Conservation (phyloP, 2,888 invertebrate genomes). For the Fragum sueziense region DNA sequence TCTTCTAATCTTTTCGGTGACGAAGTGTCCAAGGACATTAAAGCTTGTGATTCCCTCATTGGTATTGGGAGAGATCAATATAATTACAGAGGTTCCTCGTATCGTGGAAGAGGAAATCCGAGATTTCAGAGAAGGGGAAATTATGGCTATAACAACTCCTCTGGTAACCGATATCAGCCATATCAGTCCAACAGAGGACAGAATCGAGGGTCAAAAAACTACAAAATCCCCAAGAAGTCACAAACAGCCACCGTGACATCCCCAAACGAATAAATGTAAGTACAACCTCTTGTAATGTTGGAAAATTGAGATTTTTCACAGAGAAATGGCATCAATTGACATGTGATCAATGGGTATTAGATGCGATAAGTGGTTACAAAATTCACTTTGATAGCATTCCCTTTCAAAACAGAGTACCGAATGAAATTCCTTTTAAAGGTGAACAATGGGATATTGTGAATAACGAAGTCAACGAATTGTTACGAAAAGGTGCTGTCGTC, state of each 20-base stretch:
- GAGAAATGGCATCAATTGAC: neutral
- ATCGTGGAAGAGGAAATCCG: neutral
- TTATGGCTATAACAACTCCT: neutral
- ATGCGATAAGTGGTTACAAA: slow-evolving; percentile 26
- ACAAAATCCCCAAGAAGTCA: neutral
- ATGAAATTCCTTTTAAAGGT: too few species aligned
- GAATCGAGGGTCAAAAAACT: neutral
- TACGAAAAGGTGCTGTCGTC: too few species aligned
- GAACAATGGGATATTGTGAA: slow-evolving; percentile 23
- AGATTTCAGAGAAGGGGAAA: slow-evolving; percentile 5
- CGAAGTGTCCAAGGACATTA: neutral
- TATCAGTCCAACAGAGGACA: neutral
- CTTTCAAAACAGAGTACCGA: slow-evolving; percentile 19
- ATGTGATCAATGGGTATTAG: neutral
- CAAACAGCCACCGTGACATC: neutral
- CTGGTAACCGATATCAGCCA: neutral
- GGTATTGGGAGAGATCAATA: neutral
- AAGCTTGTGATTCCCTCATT: slow-evolving; percentile 1
- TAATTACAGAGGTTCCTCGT: neutral
- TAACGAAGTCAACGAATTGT: slow-evolving; percentile 17
- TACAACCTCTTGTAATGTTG: neutral
- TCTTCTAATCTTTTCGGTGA: neutral
- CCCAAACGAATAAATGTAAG: slow-evolving; percentile 5
- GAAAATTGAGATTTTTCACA: neutral
- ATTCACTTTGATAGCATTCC: slow-evolving; percentile 30